These are phyloP conservation scores for Geophilus truncorum DNA, from an alignment of 2,888 invertebrate genomes.

Conservation along the genomic window DNA sequence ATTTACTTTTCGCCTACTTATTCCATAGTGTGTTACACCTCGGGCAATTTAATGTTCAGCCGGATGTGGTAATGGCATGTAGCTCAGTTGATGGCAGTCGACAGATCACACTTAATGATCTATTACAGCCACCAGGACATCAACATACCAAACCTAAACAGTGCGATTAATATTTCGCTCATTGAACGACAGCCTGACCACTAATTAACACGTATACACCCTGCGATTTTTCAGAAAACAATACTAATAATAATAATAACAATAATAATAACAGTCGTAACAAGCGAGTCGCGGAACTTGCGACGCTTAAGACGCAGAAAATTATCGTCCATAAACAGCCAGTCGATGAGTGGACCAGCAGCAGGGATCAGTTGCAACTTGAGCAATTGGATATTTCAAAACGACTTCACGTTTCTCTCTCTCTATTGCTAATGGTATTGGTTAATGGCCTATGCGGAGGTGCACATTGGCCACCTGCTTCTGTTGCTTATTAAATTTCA, in stretches of 20 bases:
- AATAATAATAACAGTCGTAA: not conserved
- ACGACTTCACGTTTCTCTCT: constrained; percentile 6
- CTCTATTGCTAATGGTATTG: constrained; percentile 5
- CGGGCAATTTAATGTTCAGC: constrained; percentile 16
- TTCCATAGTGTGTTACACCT: not conserved
- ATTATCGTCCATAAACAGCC: constrained; percentile 6
- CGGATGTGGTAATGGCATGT: constrained; percentile 12
- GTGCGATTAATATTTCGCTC: not conserved
- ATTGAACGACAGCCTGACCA: not conserved
- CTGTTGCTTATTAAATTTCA: constrained; percentile 20
- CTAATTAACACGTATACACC: not conserved
- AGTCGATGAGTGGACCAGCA: constrained; percentile 16
- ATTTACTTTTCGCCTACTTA: constrained; percentile 4
- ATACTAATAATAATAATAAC: constrained; percentile 1
- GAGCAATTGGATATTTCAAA: constrained; percentile 20
- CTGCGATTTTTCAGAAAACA: not conserved
- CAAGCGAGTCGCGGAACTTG: not conserved
- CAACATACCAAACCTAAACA: not conserved
- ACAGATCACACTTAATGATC: constrained; percentile 14
- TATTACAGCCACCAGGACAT: constrained; percentile 1
- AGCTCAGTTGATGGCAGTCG: constrained; percentile 12
- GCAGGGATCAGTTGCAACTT: constrained; percentile 10
- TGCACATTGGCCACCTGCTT: constrained; percentile 20
- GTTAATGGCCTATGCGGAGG: constrained; percentile 16
- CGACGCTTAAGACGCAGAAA: not conserved